Evolutionary conservation across 2,797 vertebrate genomes (phyloP).

Genomic region (Philypnodon macrostomus): DNA sequence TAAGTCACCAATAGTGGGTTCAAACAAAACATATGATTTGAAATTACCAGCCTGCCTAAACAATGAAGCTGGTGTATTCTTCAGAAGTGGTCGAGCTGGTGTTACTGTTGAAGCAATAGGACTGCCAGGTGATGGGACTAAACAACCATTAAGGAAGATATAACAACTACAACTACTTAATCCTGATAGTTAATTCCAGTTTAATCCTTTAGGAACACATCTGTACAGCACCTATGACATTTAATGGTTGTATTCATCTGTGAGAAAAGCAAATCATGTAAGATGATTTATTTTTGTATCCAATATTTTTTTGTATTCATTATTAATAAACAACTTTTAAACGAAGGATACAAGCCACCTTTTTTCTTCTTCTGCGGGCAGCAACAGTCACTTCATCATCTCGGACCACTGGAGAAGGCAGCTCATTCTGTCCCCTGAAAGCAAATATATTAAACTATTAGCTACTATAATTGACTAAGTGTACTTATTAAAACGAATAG

Average conservation of each 20-base stretch:
- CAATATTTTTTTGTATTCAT: too few species aligned
- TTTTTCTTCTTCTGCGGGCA: conserved; percentile 84
- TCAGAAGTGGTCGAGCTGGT: conserved; percentile 69
- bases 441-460: neutral
- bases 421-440: conserved; percentile 74
- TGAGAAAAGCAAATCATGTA: too few species aligned
- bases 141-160: conserved; percentile 42
- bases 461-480: too few species aligned
- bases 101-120: conserved; percentile 63
- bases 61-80: conserved; percentile 82
- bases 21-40: neutral
- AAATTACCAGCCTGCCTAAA: conserved; percentile 81
- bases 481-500: too few species aligned
- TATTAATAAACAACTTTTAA: too few species aligned
- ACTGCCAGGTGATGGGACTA: conserved; percentile 70
- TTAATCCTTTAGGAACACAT: neutral
- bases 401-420: conserved; percentile 78
- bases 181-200: too few species aligned
- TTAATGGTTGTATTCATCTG: too few species aligned
- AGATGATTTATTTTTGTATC: too few species aligned
- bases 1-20: neutral
- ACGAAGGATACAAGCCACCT: conserved; percentile 88
- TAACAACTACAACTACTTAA: neutral
- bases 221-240: too few species aligned
- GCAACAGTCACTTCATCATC: conserved; percentile 80